These are phyloP conservation scores for Atethmia centrago DNA, from an alignment of 2,888 invertebrate species.

Conservation along the genomic window DNA sequence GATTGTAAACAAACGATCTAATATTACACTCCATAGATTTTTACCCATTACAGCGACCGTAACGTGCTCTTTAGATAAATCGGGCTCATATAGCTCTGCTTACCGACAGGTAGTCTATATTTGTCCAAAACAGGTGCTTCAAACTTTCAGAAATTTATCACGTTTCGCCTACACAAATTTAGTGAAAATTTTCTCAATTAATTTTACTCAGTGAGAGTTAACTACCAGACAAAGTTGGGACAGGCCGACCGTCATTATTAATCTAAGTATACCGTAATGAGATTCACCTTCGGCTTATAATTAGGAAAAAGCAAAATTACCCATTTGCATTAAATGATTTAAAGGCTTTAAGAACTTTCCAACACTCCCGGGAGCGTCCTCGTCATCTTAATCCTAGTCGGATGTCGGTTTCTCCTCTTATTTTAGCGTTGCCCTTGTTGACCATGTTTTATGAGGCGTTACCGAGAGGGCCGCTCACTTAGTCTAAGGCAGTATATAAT, in stretches of 20 bases:
- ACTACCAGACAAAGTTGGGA: constrained; percentile 74
- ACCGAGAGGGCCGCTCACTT: neutral
- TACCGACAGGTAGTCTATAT: constrained; percentile 59
- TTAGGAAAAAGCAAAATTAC: constrained; percentile 60
- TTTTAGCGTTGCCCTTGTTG: neutral
- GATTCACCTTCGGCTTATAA: constrained; percentile 68
- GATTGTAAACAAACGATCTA: constrained; percentile 32
- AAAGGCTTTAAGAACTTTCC: constrained; percentile 43
- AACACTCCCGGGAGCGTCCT: constrained; percentile 20
- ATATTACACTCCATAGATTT: constrained; percentile 40
- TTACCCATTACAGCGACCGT: constrained; percentile 15
- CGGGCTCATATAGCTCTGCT: constrained; percentile 44
- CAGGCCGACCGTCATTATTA: constrained; percentile 71
- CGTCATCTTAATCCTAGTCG: neutral
- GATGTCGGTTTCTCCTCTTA: neutral
- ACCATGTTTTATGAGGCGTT: neutral
- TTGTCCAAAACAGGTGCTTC: constrained; percentile 67
- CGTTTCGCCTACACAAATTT: constrained; percentile 72
- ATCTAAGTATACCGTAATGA: constrained; percentile 70
- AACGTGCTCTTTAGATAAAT: constrained; percentile 35
- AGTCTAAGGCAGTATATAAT: neutral
- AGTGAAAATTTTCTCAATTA: constrained; percentile 77
- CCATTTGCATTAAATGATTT: constrained; percentile 57
- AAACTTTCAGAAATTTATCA: constrained; percentile 74
- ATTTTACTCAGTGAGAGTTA: constrained; percentile 75